These are phyloP conservation scores for Melanotaenia nigrans DNA, from an alignment of 2,797 vertebrate species.

Conservation along the genomic window DNA sequence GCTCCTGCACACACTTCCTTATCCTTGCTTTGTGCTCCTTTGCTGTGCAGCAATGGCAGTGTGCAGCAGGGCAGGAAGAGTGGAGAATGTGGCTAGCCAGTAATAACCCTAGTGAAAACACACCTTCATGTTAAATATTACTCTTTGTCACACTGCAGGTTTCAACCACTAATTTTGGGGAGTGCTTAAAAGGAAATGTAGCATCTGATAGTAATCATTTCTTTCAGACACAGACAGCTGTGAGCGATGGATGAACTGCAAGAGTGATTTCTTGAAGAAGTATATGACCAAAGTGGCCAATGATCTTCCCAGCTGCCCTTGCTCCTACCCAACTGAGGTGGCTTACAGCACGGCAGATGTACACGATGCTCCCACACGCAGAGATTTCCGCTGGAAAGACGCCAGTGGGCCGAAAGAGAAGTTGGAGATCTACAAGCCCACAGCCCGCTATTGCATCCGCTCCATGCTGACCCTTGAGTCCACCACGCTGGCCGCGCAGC, in stretches of 20 bases:
- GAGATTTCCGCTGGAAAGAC: slow-evolving; percentile 91
- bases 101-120: slow-evolving; percentile 41
- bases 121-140: slow-evolving; percentile 18
- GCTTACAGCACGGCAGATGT: slow-evolving; percentile 88
- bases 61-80: slow-evolving; percentile 46
- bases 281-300: slow-evolving; percentile 91
- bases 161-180: slow-evolving; percentile 6
- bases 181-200: not conserved
- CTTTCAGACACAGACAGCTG: slow-evolving; percentile 93
- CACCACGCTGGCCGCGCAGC: slow-evolving; percentile 92
- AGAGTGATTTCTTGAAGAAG: slow-evolving; percentile 92
- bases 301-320: slow-evolving; percentile 94
- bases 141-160: slow-evolving; percentile 19
- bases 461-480: slow-evolving; percentile 91
- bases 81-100: slow-evolving; percentile 18
- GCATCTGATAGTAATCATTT: slow-evolving; percentile 29
- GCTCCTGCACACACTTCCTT: slow-evolving; percentile 58
- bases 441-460: slow-evolving; percentile 90
- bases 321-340: slow-evolving; percentile 90
- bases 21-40: slow-evolving; percentile 45
- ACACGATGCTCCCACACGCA: slow-evolving; percentile 81
- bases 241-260: slow-evolving; percentile 96
- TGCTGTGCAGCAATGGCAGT: slow-evolving; percentile 34
- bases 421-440: slow-evolving; percentile 94
- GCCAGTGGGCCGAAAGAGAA: slow-evolving; percentile 92